Evolutionary conservation across 2,888 invertebrate species (phyloP).

Genomic region (Caenorhabditis panamensis): DNA sequence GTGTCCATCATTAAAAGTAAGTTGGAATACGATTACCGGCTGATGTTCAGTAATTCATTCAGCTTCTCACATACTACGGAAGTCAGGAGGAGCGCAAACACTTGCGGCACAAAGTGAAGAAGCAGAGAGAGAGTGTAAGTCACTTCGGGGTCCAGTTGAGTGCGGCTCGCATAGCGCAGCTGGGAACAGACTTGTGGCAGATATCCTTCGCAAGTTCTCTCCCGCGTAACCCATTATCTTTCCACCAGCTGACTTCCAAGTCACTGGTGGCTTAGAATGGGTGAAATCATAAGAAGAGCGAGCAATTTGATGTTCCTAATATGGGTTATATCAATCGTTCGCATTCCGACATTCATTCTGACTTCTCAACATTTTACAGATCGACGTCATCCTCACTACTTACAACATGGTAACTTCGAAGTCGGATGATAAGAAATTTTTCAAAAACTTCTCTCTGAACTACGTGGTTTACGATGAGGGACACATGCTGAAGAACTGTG

Average conservation of each 20-base stretch:
- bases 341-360: not conserved
- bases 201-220: slow-evolving; percentile 1
- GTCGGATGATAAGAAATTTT: slow-evolving; percentile 92
- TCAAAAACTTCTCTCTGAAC: slow-evolving; percentile 87
- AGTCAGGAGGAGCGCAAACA: slow-evolving; percentile 73
- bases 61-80: slow-evolving; percentile 79
- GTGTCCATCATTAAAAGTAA: slow-evolving; percentile 73
- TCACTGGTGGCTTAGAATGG: slow-evolving; percentile 59
- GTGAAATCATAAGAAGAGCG: slow-evolving; percentile 27
- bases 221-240: slow-evolving; percentile 53
- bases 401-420: slow-evolving; percentile 89
- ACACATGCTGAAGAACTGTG: slow-evolving; percentile 98
- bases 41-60: slow-evolving; percentile 3
- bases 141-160: no score
- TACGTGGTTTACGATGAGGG: slow-evolving; percentile 94
- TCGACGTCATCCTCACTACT: slow-evolving; percentile 76
- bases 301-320: slow-evolving; percentile 84
- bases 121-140: slow-evolving; percentile 65
- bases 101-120: slow-evolving; percentile 71
- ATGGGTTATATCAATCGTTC: slow-evolving; percentile 84
- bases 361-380: slow-evolving; percentile 47
- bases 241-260: slow-evolving; percentile 43
- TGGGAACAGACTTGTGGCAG: not conserved
- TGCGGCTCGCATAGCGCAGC: not conserved
- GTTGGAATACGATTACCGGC: no score